These are phyloP conservation scores for Bos indicus DNA, from an alignment of 2,113 vertebrate genomes.

Conservation along the genomic window DNA sequence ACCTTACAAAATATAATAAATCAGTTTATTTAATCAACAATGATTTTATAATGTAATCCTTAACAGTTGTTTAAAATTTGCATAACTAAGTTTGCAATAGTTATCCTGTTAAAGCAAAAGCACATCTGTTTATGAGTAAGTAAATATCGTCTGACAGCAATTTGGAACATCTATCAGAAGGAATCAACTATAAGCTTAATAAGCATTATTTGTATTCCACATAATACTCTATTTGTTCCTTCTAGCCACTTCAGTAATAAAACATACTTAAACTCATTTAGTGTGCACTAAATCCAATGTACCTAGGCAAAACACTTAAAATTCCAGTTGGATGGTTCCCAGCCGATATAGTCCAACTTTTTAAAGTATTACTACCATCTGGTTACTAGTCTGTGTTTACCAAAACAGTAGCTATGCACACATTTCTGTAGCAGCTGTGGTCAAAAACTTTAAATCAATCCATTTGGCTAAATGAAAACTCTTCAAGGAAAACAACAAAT, in stretches of 20 bases:
- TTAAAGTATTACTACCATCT: conserved; percentile 78
- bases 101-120: conserved; percentile 60
- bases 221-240: conserved; percentile 67
- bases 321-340: conserved; percentile 71
- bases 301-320: conserved; percentile 72
- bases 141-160: conserved; percentile 72
- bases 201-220: conserved; percentile 76
- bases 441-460: conserved; percentile 62
- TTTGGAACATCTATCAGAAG: conserved; percentile 74
- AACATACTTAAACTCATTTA: conserved; percentile 67
- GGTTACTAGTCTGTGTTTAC: conserved; percentile 77
- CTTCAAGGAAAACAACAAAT: conserved; percentile 38
- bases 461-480: conserved; percentile 69
- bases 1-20: conserved; percentile 55
- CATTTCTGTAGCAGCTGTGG: conserved; percentile 74
- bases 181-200: conserved; percentile 73
- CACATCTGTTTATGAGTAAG: conserved; percentile 68
- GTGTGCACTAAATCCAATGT: conserved; percentile 61
- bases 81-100: conserved; percentile 60
- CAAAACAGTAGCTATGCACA: conserved; percentile 77
- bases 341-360: conserved; percentile 61
- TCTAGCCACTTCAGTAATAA: conserved; percentile 66
- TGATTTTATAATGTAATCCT: conserved; percentile 50
- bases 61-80: conserved; percentile 74
- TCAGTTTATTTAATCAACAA: conserved; percentile 51